Conservation (phyloP, 2,113 vertebrate species). For the Ptilorrhoa leucosticta region DNA sequence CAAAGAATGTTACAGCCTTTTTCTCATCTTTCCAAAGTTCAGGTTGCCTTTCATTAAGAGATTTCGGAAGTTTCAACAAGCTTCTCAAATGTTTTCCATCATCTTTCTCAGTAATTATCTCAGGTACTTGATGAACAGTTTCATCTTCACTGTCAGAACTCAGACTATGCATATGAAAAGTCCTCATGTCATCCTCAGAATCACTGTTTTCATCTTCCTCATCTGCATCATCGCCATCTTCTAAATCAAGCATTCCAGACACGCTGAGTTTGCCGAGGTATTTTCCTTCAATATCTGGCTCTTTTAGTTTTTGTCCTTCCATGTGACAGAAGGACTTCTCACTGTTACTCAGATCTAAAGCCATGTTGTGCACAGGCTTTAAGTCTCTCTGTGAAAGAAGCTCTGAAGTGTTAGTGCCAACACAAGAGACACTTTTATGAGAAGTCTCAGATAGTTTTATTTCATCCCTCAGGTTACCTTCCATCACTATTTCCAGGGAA, state of each 20-base stretch:
- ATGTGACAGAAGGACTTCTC: constrained; percentile 71
- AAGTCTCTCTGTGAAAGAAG: constrained; percentile 56
- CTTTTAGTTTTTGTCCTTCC: constrained; percentile 85
- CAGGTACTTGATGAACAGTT: constrained; percentile 79
- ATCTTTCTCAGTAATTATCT: constrained; percentile 82
- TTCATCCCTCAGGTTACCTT: constrained; percentile 40
- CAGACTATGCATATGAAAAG: constrained; percentile 85
- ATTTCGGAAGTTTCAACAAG: constrained; percentile 78
- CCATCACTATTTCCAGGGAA: background rate
- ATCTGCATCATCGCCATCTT: constrained; percentile 83
- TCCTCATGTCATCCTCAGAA: constrained; percentile 88
- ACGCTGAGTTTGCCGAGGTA: constrained; percentile 81
- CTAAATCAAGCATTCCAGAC: constrained; percentile 71
- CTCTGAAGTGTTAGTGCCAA: constrained; percentile 73
- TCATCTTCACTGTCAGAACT: constrained; percentile 94
- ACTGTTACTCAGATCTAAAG: background rate
- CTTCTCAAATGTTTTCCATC: constrained; percentile 83
- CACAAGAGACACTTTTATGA: constrained; percentile 62
- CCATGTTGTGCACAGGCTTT: background rate
- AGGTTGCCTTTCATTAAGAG: background rate
- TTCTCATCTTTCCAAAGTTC: constrained; percentile 63
- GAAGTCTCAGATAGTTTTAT: background rate
- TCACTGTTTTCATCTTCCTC: constrained; percentile 98
- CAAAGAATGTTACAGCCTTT: constrained; percentile 91
- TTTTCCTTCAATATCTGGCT: constrained; percentile 90